phyloP scores from a whole-genome alignment of 1,140 invertebrate genomes.

The Drosophila athabasca region DNA sequence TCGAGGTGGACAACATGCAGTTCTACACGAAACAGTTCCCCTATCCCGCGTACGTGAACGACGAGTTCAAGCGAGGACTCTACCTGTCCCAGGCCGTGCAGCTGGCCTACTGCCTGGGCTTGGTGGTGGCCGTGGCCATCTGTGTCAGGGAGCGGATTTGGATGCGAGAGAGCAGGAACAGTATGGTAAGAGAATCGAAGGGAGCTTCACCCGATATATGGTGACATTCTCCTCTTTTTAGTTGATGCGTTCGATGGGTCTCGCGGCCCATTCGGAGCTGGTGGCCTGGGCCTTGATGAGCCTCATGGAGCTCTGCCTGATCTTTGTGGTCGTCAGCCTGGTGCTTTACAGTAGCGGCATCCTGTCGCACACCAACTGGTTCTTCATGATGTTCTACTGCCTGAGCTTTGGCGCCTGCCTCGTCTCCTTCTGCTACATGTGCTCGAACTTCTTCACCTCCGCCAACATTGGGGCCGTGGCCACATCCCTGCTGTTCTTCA shows the following conservation, averaged over 20 bases:
- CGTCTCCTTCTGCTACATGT: constrained; percentile 88
- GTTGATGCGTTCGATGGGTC: constrained; percentile 89
- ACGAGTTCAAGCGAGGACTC: constrained; percentile 87
- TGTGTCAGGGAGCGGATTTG: constrained; percentile 87
- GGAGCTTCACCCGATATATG: too few species aligned
- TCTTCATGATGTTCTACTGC: constrained; percentile 85
- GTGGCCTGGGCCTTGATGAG: constrained; percentile 87
- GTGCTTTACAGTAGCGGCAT: constrained; percentile 86
- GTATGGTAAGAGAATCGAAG: constrained; percentile 84
- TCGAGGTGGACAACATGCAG: constrained; percentile 84
- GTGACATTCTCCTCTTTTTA: constrained; percentile 39
- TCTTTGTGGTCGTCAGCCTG: constrained; percentile 84
- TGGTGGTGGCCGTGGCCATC: constrained; percentile 87
- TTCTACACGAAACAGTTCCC: constrained; percentile 88
- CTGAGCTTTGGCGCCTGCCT: constrained; percentile 86
- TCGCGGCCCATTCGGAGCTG: constrained; percentile 86
- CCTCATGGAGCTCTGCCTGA: constrained; percentile 84
- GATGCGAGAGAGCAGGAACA: constrained; percentile 88
- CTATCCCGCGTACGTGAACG: constrained; percentile 87
- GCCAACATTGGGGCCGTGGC: constrained; percentile 87
- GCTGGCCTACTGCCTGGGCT: constrained; percentile 86
- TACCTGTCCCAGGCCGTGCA: constrained; percentile 87
- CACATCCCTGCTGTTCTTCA: constrained; percentile 86
- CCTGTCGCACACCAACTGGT: constrained; percentile 85
- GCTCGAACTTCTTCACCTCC: constrained; percentile 87